Evolutionary conservation across 2,797 vertebrate species (phyloP).

Genomic region (Caiman crocodilus): DNA sequence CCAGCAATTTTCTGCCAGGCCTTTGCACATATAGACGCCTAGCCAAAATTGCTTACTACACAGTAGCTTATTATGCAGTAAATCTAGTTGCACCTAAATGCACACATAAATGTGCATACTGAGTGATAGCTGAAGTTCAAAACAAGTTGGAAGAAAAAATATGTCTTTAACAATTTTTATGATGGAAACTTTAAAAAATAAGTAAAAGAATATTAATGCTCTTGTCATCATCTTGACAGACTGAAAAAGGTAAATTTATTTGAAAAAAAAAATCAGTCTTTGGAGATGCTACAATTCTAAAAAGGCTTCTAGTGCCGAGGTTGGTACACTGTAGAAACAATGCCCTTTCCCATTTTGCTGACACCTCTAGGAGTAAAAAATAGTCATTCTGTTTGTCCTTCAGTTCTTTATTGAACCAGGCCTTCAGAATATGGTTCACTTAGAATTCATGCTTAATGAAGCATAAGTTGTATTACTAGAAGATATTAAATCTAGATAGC

Average conservation of each 20-base stretch:
- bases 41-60: no score
- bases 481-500: conserved; percentile 75
- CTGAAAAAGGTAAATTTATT: conserved; percentile 32
- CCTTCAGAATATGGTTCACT: conserved; percentile 63
- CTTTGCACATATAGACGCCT: accelerated
- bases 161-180: neutral
- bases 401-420: conserved; percentile 70
- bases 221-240: neutral
- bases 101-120: no score
- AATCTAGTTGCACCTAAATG: neutral
- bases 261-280: neutral
- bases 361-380: conserved; percentile 72
- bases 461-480: conserved; percentile 81
- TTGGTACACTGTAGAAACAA: neutral
- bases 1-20: neutral
- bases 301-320: neutral
- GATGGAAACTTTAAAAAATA: neutral
- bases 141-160: neutral
- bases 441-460: conserved; percentile 80
- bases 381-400: conserved; percentile 79
- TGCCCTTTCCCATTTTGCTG: conserved; percentile 43
- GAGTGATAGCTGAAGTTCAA: neutral
- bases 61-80: no score
- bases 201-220: neutral
- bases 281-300: neutral